Conservation (phyloP, 2,113 vertebrate species). For the Alethe diademata region DNA sequence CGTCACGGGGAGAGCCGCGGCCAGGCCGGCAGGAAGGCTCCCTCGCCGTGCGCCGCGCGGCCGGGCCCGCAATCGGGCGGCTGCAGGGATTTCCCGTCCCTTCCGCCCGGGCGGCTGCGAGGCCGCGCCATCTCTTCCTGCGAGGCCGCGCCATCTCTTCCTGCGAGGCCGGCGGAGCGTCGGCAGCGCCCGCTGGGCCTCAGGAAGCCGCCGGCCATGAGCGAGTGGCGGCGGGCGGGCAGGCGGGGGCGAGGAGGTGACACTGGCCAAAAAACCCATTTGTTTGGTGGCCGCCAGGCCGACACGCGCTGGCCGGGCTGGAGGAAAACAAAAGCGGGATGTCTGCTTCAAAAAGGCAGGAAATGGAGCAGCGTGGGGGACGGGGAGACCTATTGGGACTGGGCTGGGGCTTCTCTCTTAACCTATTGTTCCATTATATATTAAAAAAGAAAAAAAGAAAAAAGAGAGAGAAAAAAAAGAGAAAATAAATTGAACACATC, state of each 20-base stretch:
- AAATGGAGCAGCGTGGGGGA: conserved; percentile 71
- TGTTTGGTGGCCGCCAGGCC: conserved; percentile 63
- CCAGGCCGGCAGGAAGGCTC: conserved; percentile 85
- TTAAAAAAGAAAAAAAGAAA: conserved; percentile 54
- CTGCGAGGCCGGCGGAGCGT: conserved; percentile 72
- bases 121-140: conserved; percentile 72
- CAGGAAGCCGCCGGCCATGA: conserved; percentile 63
- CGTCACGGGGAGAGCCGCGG: conserved; percentile 32
- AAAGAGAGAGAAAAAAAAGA: conserved; percentile 43
- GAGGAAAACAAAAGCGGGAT: conserved; percentile 81
- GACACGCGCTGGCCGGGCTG: conserved; percentile 71
- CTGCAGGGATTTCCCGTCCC: conserved; percentile 73
- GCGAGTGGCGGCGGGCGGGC: background rate
- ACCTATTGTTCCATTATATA: conserved; percentile 86
- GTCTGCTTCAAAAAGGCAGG: conserved; percentile 74
- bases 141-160: conserved; percentile 74
- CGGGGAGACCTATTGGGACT: conserved; percentile 75
- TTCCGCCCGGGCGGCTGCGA: conserved; percentile 42
- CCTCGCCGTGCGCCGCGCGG: conserved; percentile 72
- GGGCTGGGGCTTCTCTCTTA: conserved; percentile 70
- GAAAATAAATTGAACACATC: conserved; percentile 78
- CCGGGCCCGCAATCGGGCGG: conserved; percentile 63
- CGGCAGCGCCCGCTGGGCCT: conserved; percentile 62
- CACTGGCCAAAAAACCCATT: conserved; percentile 54
- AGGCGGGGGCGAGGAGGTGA: conserved; percentile 74